These are phyloP conservation scores for Beris morrisii DNA, from an alignment of 2,888 invertebrate genomes.

Conservation along the genomic window DNA sequence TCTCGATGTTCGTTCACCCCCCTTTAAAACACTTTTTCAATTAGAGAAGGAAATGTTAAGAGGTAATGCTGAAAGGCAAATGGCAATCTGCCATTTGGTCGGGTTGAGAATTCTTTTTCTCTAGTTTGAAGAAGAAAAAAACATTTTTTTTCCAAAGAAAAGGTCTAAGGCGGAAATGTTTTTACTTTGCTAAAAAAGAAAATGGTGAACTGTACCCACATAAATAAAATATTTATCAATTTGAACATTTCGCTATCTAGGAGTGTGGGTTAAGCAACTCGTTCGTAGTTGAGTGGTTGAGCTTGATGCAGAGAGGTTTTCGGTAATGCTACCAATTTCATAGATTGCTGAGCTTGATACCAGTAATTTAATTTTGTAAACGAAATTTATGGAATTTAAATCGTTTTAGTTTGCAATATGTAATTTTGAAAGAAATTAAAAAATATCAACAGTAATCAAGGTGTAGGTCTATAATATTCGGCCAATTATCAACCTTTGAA, in stretches of 20 bases:
- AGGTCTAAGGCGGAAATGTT: slow-evolving; percentile 11
- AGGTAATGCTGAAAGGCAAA: slow-evolving; percentile 26
- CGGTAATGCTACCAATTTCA: too few species aligned
- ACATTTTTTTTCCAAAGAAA: slow-evolving; percentile 2
- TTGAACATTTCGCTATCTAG: not conserved
- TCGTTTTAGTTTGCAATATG: too few species aligned
- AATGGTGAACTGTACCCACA: not conserved
- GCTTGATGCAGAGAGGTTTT: too few species aligned
- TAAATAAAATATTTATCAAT: slow-evolving; percentile 14
- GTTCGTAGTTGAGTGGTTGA: too few species aligned
- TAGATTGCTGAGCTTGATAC: too few species aligned
- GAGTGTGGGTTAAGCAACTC: too few species aligned
- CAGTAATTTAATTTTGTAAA: too few species aligned
- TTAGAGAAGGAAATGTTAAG: slow-evolving; percentile 29
- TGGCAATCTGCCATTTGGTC: slow-evolving; percentile 15
- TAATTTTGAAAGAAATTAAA: too few species aligned
- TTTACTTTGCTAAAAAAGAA: slow-evolving; percentile 4
- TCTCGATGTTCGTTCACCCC: slow-evolving; percentile 17
- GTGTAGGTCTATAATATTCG: too few species aligned
- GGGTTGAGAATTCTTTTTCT: slow-evolving; percentile 14
- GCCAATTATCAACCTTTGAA: too few species aligned
- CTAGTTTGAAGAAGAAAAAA: slow-evolving; percentile 8
- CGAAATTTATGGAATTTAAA: too few species aligned
- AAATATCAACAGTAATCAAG: too few species aligned
- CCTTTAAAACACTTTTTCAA: slow-evolving; percentile 27